Evolutionary conservation across 2,888 invertebrate species (phyloP), one percentile per base, ranked within the genome.

Genomic region (Tachina grossa): DNA sequence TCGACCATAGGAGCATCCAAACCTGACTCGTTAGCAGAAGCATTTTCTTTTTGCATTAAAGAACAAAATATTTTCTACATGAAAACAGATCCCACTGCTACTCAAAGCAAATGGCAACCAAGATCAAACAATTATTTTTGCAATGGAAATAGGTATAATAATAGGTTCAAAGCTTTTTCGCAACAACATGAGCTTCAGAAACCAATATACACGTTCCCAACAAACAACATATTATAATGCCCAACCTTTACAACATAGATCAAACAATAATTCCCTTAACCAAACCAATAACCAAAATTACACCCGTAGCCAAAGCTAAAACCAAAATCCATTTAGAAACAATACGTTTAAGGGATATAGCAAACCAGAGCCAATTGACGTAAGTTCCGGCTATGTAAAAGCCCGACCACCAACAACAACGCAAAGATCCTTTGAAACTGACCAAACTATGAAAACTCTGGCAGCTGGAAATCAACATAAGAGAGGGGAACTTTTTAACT

Each of bases 31-130:
- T 14, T 69, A n/a, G 63, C 83, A 49, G 49, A 22, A 13, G 88
- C 87, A 14, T 85, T 88, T 16, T 74, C 78, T 4, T 86, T 53
- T n/a, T 88, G 88, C 49, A 84, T 88, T 31, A 77, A 83, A 59
- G 87, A 88, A 75, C 85, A 87, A 63, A 87, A 86, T 51, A 87
- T 87, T 13, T 77, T 66, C 13, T 84, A 84, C n/a, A 71, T 71
- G 71, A 71, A 77, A 77, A 19, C 49, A n/a, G 13, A 66, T 19
- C 53, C 55, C 31, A 53, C 5, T 19, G 9, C 3, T 9, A 13
- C 41, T 16, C 19, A 79, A 71, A 9, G 8, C 19, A 55, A 71
- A 10, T 71, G 71, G 71, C 57, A 45, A 9, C 55, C 55, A 22
- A 71, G 22, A 57, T 14, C 45, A 16, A 71, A 71, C 14, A 22